Percentiles rank a stretch among this genome's conserved stretches.
phyloP scores from a whole-genome alignment of 2,888 invertebrate genomes.

The Drosophila siamana region DNA sequence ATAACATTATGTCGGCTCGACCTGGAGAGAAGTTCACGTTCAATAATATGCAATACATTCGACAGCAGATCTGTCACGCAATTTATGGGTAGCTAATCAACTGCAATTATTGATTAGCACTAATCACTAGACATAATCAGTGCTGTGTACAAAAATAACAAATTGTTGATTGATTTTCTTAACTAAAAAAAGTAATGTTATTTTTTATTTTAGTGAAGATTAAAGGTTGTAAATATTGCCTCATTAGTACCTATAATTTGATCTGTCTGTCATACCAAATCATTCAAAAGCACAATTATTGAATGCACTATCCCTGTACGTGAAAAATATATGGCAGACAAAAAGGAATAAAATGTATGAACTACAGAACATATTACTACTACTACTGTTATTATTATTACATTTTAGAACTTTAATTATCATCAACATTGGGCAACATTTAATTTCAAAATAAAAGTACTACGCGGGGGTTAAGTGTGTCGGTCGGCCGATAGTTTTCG shows the following conservation, averaged over 20 bases:
- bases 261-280: too few species aligned
- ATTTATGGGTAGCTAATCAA: slow-evolving; percentile 16
- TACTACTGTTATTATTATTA: too few species aligned
- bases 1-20: slow-evolving; percentile 19
- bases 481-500: not conserved
- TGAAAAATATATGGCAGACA: too few species aligned
- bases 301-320: too few species aligned
- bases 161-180: not conserved
- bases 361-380: too few species aligned
- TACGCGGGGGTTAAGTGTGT: not conserved
- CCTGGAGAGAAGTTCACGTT: not conserved
- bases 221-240: too few species aligned
- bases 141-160: not conserved
- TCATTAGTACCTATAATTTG: too few species aligned
- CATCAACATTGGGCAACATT: too few species aligned
- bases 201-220: too few species aligned
- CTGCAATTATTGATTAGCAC: slow-evolving; percentile 2
- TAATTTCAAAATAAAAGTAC: not conserved
- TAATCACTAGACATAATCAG: not conserved
- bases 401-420: too few species aligned
- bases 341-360: too few species aligned
- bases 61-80: not conserved
- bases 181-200: not conserved
- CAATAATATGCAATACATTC: not conserved
- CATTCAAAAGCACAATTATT: too few species aligned